phyloP scores from a whole-genome alignment of 1,140 invertebrate genomes.

The Propsilocerus akamusi region DNA sequence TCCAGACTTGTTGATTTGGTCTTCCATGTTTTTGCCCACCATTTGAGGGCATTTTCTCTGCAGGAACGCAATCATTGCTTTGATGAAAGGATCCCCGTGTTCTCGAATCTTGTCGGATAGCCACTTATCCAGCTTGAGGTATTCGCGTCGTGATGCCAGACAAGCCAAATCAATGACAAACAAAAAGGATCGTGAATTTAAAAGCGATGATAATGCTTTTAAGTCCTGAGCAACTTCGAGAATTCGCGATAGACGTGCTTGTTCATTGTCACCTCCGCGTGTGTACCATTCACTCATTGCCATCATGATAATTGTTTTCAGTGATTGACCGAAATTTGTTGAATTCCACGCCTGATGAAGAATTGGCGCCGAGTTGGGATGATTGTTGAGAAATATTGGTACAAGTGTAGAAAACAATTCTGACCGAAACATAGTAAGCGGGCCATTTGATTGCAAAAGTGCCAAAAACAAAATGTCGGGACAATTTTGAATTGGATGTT shows the following conservation, averaged over 20 bases:
- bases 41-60: conserved; percentile 75
- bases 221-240: conserved; percentile 94
- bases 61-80: conserved; percentile 68
- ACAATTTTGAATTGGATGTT: conserved; percentile 80
- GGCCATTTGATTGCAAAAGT: conserved; percentile 64
- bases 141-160: conserved; percentile 86
- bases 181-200: conserved; percentile 78
- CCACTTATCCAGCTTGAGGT: conserved; percentile 97
- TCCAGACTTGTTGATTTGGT: conserved; percentile 58
- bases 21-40: conserved; percentile 55
- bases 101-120: conserved; percentile 90
- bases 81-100: conserved; percentile 76
- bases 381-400: conserved; percentile 82
- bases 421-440: conserved; percentile 54
- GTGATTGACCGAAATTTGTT: conserved; percentile 35
- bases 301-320: conserved; percentile 80
- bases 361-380: conserved; percentile 84
- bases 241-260: conserved; percentile 80
- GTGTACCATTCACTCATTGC: conserved; percentile 96
- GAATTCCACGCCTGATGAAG: conserved; percentile 87
- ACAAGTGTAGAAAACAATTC: conserved; percentile 72
- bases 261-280: conserved; percentile 69
- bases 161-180: conserved; percentile 98
- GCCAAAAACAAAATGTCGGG: conserved; percentile 82
- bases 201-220: conserved; percentile 80